Conservation (phyloP, 2,797 vertebrate species). For the Toxotes lorentzi region DNA sequence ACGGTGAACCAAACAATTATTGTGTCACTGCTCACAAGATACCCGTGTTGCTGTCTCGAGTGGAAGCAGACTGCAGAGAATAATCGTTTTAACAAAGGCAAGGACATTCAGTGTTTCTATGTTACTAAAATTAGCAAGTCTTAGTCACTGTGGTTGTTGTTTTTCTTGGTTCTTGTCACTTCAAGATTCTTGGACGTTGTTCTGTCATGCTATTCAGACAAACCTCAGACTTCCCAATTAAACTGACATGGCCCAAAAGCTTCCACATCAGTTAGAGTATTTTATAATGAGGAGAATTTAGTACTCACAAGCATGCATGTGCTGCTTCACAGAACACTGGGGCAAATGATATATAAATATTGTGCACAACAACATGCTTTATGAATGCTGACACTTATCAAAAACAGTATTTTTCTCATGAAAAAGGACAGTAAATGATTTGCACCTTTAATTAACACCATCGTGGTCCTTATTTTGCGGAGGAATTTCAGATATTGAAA, state of each 20-base stretch:
- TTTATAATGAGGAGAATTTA: constrained; percentile 55
- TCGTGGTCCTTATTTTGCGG: neutral
- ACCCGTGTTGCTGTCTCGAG: constrained; percentile 33
- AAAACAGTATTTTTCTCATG: neutral
- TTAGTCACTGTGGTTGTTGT: constrained; percentile 54
- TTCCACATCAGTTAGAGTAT: constrained; percentile 55
- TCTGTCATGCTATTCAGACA: constrained; percentile 55
- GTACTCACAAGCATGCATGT: constrained; percentile 28
- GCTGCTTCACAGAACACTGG: neutral
- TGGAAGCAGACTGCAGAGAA: constrained; percentile 53
- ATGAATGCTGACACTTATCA: neutral
- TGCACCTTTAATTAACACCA: neutral
- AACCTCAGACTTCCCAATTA: constrained; percentile 76
- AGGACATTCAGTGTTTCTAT: constrained; percentile 17
- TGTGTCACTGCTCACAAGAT: constrained; percentile 52
- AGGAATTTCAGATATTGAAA: neutral
- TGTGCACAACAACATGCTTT: constrained; percentile 8
- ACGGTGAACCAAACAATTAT: constrained; percentile 56
- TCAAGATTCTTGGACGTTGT: constrained; percentile 53
- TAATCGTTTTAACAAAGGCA: constrained; percentile 76
- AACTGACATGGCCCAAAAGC: constrained; percentile 82
- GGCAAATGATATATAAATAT: neutral
- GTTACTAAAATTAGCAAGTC: constrained; percentile 66
- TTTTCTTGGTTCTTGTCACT: constrained; percentile 64
- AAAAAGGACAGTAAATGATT: neutral